These are phyloP conservation scores for Plagodis pulveraria DNA, from an alignment of 2,888 invertebrate genomes.

Conservation along the genomic window DNA sequence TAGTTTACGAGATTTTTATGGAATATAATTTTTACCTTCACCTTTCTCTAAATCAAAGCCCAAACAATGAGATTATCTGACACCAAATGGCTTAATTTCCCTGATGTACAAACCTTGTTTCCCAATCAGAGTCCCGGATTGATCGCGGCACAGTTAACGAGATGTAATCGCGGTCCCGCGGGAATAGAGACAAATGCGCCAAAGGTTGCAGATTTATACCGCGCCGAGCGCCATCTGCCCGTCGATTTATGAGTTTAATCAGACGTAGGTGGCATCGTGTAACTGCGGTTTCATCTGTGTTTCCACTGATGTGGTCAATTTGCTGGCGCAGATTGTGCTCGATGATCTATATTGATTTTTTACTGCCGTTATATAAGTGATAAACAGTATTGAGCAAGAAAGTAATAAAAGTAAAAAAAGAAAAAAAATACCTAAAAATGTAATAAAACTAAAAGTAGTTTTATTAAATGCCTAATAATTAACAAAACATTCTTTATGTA, in stretches of 20 bases:
- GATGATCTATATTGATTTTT: too few species aligned
- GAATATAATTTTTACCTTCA: too few species aligned
- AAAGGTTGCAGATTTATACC: conserved; percentile 79
- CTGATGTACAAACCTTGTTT: conserved; percentile 14
- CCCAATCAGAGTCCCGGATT: conserved; percentile 41
- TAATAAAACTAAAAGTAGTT: too few species aligned
- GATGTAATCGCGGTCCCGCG: conserved; percentile 55
- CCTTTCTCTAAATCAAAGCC: too few species aligned
- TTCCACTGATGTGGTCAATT: not conserved
- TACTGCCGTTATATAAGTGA: too few species aligned
- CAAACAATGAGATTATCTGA: conserved; percentile 8
- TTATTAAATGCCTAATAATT: too few species aligned
- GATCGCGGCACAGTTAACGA: conserved; percentile 55
- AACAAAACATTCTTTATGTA: too few species aligned
- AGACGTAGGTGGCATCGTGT: conserved; percentile 42
- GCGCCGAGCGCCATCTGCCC: conserved; percentile 76
- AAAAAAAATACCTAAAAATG: too few species aligned
- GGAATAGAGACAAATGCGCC: conserved; percentile 80
- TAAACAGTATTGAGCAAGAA: too few species aligned
- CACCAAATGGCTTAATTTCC: conserved; percentile 19
- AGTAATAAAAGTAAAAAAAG: too few species aligned
- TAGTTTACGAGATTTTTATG: too few species aligned
- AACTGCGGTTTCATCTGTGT: conserved; percentile 8
- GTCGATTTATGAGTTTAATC: conserved; percentile 83
- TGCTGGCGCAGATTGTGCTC: too few species aligned